Conservation (phyloP, 2,888 invertebrate species). For the Lamellibrachia columna region DNA sequence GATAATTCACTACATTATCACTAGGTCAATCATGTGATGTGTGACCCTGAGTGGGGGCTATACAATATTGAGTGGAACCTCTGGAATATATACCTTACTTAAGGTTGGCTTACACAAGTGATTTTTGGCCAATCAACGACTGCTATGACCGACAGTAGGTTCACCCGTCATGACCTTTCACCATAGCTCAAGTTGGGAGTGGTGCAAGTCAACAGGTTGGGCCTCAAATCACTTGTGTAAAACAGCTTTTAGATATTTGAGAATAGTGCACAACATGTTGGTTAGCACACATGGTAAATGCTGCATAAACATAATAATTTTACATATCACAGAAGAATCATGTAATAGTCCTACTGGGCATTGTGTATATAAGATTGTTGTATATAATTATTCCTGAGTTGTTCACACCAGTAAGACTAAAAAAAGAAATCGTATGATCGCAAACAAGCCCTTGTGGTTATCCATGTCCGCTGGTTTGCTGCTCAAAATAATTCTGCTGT, state of each 20-base stretch:
- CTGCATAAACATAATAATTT: background rate
- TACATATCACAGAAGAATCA: background rate
- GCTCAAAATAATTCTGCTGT: too few species aligned
- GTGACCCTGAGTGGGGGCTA: background rate
- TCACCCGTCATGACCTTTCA: too few species aligned
- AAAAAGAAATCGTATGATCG: too few species aligned
- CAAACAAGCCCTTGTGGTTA: too few species aligned
- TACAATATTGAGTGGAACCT: background rate
- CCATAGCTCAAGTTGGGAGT: too few species aligned
- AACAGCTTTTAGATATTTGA: background rate
- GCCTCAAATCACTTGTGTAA: too few species aligned
- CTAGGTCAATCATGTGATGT: background rate
- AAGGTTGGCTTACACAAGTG: too few species aligned
- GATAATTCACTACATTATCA: conserved; percentile 36
- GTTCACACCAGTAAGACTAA: too few species aligned
- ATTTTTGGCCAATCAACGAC: too few species aligned
- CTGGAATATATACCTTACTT: background rate
- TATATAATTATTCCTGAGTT: background rate
- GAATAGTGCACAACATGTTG: background rate
- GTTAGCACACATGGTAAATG: background rate
- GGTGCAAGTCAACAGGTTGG: too few species aligned
- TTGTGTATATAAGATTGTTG: background rate
- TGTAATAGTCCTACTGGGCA: background rate
- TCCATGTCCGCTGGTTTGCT: too few species aligned
- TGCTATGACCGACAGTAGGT: too few species aligned